These are phyloP conservation scores for Amblyopsis rosae DNA, from an alignment of 2,113 vertebrate species.

Conservation along the genomic window DNA sequence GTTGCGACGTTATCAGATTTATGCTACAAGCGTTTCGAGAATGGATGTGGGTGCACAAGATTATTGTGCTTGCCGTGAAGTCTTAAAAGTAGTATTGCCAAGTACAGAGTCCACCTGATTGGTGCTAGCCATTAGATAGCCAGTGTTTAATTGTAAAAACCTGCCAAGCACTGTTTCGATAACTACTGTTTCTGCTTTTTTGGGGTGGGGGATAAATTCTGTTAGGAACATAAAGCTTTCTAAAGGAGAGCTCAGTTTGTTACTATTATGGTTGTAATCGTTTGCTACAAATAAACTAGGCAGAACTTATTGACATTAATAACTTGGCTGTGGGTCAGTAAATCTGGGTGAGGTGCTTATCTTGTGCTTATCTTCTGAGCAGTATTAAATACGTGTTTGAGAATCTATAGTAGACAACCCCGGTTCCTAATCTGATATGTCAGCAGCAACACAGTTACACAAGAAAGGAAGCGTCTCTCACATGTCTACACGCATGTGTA, in stretches of 20 bases:
- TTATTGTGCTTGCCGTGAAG: constrained; percentile 26
- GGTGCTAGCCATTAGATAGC: no score
- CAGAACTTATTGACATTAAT: neutral
- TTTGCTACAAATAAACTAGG: no score
- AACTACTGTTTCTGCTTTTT: no score
- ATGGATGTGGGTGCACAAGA: constrained; percentile 21
- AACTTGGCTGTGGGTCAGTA: neutral
- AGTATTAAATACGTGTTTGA: constrained; percentile 2
- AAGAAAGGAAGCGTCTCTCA: neutral
- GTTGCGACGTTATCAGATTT: constrained; percentile 34
- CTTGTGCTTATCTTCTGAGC: constrained; percentile 7
- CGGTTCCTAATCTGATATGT: neutral
- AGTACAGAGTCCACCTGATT: constrained; percentile 21
- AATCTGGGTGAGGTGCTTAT: constrained; percentile 8
- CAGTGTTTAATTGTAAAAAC: no score
- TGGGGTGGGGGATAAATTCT: no score
- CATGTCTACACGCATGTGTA: neutral
- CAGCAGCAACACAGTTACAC: neutral
- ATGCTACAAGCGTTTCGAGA: constrained; percentile 26
- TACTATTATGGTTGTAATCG: no score
- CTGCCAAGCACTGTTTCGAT: no score
- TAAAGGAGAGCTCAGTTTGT: no score
- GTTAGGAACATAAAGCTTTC: no score
- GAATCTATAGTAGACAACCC: neutral
- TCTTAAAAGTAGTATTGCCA: constrained; percentile 34